Evolutionary conservation across 2,113 vertebrate species (phyloP), one percentile per base, ranked within the genome.

Genomic region (Ifrita kowaldi): DNA sequence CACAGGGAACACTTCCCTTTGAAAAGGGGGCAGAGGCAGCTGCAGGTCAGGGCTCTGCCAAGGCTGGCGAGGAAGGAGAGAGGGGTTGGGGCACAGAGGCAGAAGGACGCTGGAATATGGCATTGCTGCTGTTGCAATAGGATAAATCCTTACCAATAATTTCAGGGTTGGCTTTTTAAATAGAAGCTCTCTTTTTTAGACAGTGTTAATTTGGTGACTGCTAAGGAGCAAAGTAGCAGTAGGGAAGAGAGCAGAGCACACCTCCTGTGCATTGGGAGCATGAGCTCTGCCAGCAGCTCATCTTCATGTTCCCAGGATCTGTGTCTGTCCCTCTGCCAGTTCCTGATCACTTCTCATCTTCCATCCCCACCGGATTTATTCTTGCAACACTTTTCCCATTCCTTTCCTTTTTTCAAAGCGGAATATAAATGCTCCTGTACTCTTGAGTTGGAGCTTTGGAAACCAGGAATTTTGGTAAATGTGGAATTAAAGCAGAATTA

Each of bases 381-480:
- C 39, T 30, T 33, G 30, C n/a, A 32, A 60, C 50, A 37, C 35
- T 60, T 55, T 21, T 30, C 33, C 50, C 27, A 0, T 64, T 42
- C 68, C 56, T 39, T 46, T 20, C 62, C 44, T 32, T 42, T 21
- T 71, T 44, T 17, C 60, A 44, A 19, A 93, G 65, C 49, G 10
- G 4, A 7, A 18, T 16, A 1, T 2, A 20, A 84, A 28, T 44
- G 35, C 37, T 49, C 0, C 27, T 60, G 0, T 26, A 2, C 8
- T n/a, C 81, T 16, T 5, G 9, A 46, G 27, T 3, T 26, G 5
- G 63, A 67, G 75, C 37, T 91, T 57, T 86, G 56, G 73, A 77
- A 60, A 57, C 28, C 11, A n/a, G 52, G 33, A 8, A 0, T 39
- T 70, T 41, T 4, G 23, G 17, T 70, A 47, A 62, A 84, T 30